Evolutionary conservation across 2,797 vertebrate genomes (phyloP).

Genomic region (Urocyon cinereoargenteus): DNA sequence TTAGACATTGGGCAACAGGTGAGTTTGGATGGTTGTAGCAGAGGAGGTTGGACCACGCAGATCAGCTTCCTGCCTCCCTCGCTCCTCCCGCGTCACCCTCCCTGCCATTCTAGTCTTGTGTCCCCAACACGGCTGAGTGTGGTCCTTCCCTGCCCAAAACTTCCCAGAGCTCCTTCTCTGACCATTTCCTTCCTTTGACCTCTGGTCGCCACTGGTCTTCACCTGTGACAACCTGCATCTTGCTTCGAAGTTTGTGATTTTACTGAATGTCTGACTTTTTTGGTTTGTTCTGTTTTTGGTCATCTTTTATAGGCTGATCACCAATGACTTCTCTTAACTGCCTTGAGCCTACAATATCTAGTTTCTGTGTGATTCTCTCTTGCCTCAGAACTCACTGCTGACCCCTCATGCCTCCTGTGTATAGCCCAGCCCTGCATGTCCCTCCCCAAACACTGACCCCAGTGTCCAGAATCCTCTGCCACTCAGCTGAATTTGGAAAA

Average conservation of each 20-base stretch:
- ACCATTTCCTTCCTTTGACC: not conserved
- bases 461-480: not conserved
- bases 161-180: not conserved
- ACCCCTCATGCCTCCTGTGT: not conserved
- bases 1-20: not conserved
- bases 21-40: not conserved
- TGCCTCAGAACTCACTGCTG: not conserved
- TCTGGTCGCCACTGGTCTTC: not conserved
- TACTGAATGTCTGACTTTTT: not conserved
- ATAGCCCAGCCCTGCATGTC: not conserved
- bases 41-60: not conserved
- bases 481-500: not conserved
- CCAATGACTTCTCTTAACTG: not conserved
- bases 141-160: not conserved
- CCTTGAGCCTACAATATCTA: not conserved
- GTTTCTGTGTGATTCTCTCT: not conserved
- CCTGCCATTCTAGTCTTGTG: rapidly evolving
- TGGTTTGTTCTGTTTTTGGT: not conserved
- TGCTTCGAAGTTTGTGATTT: not conserved
- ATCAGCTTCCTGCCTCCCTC: not conserved
- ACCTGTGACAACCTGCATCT: not conserved
- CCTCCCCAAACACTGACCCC: not conserved
- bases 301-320: not conserved
- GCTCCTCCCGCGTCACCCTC: rapidly evolving
- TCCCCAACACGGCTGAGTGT: not conserved